Evolutionary conservation across 2,113 vertebrate genomes (phyloP).

Genomic region (Aplodontia rufa): DNA sequence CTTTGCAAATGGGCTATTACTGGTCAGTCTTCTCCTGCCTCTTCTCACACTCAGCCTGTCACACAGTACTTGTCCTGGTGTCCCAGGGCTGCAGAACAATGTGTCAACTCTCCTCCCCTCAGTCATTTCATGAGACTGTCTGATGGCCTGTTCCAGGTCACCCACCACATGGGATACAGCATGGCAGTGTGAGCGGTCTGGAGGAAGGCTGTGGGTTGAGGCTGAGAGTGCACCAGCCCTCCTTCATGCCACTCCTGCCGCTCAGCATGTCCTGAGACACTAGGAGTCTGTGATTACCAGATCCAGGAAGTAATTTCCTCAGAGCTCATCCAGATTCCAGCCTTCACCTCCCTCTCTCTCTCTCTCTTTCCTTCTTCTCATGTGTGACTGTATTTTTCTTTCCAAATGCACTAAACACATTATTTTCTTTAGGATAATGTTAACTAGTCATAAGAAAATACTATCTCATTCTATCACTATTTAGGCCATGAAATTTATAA

Average conservation of each 20-base stretch:
- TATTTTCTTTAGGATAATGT: not conserved
- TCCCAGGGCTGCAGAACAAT: not conserved
- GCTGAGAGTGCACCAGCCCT: not conserved
- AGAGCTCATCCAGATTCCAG: not conserved
- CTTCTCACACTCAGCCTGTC: not conserved
- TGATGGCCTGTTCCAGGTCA: too few relatives aligned
- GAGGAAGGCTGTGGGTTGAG: not conserved
- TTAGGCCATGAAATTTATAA: slow-evolving; percentile 10
- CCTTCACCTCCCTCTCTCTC: not conserved
- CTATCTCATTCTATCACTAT: not conserved
- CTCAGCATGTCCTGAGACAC: not conserved
- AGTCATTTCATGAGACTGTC: not conserved
- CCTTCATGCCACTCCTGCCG: not conserved
- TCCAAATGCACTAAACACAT: not conserved
- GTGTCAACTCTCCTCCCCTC: not conserved
- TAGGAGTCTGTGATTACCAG: not conserved
- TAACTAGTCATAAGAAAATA: not conserved
- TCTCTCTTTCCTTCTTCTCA: not conserved
- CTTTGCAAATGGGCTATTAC: too few relatives aligned
- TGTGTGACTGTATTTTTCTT: slow-evolving; percentile 23
- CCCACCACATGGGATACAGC: too few relatives aligned
- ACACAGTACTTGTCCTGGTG: not conserved
- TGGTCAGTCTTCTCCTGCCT: accelerated
- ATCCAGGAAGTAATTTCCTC: not conserved
- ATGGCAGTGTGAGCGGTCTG: too few relatives aligned